Percentiles rank a stretch among this genome's conserved stretches.
phyloP scores from a whole-genome alignment of 2,888 invertebrate species.

The Clusia tigrina region DNA sequence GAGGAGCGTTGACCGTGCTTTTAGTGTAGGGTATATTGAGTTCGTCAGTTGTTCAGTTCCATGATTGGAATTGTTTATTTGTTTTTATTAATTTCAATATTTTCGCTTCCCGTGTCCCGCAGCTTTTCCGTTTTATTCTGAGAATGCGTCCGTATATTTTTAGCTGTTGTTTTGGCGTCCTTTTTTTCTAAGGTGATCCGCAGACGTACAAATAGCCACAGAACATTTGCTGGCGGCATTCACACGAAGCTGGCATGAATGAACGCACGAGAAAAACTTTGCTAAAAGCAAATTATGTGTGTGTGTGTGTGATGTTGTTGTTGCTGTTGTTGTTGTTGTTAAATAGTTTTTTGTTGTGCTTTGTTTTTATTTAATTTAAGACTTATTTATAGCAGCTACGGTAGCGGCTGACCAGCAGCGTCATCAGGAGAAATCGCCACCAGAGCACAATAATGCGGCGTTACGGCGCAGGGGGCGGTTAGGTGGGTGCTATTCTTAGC shows the following conservation, averaged over 20 bases:
- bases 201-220: not conserved
- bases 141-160: not conserved
- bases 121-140: not conserved
- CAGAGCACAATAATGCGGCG: not conserved
- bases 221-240: not conserved
- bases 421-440: not conserved
- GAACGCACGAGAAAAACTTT: too few relatives aligned
- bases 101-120: not conserved
- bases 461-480: not conserved
- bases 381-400: conserved; percentile 2
- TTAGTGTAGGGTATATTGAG: too few relatives aligned
- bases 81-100: not conserved
- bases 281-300: too few relatives aligned
- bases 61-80: not conserved
- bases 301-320: too few relatives aligned
- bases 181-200: not conserved
- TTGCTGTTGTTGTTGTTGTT: too few relatives aligned
- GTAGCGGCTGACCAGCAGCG: not conserved
- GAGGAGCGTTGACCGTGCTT: too few relatives aligned
- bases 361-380: not conserved
- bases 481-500: not conserved
- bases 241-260: too few relatives aligned
- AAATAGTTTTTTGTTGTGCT: too few relatives aligned
- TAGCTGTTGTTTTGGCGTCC: not conserved
- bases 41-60: too few relatives aligned